Conservation (phyloP, 2,888 invertebrate species). For the Orthosia incerta region DNA sequence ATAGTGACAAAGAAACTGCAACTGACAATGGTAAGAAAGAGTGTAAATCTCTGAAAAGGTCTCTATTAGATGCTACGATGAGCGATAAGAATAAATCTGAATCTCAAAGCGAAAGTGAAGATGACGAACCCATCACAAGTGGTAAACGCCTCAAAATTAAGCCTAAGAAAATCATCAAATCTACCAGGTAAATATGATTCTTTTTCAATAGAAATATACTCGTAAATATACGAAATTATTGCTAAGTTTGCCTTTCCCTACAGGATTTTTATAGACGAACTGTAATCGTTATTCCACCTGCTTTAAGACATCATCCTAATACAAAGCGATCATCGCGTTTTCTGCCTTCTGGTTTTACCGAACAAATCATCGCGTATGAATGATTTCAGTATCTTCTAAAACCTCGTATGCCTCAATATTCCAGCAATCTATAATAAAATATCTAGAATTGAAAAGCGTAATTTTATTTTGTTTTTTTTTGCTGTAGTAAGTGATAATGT, state of each 20-base stretch:
- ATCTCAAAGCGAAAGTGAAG: constrained; percentile 88
- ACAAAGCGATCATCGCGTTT: no score
- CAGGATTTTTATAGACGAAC: not conserved
- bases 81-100: constrained; percentile 87
- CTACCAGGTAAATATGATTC: constrained; percentile 77
- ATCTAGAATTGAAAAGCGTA: no score
- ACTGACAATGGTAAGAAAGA: constrained; percentile 76
- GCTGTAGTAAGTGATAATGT: no score
- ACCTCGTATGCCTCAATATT: not conserved
- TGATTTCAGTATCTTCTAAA: no score
- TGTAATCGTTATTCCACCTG: no score
- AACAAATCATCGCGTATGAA: not conserved
- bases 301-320: no score
- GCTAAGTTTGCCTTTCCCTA: not conserved
- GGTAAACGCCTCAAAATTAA: constrained; percentile 88
- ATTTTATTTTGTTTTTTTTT: no score
- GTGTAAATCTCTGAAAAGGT: constrained; percentile 83
- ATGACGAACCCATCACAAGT: constrained; percentile 82
- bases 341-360: no score
- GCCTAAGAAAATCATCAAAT: constrained; percentile 86
- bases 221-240: not conserved
- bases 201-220: not conserved
- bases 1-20: constrained; percentile 70
- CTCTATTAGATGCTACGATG: constrained; percentile 80
- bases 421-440: no score